Evolutionary conservation across 2,113 vertebrate species (phyloP), one percentile per base, ranked within the genome.

Genomic region (Sinosuthora webbiana): DNA sequence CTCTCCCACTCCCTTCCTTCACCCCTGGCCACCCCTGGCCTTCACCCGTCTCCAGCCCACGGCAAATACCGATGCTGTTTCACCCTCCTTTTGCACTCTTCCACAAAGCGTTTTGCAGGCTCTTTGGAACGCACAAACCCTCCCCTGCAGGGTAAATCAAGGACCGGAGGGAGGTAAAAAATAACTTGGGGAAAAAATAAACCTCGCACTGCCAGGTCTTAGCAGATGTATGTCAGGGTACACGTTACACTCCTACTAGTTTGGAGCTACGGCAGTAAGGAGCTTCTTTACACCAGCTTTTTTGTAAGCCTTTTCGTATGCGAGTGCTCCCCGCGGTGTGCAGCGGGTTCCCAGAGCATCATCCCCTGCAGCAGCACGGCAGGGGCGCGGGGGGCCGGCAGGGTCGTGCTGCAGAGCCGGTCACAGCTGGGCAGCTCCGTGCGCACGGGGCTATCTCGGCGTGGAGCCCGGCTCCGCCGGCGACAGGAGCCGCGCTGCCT

Each of bases 131-230:
- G 39, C 18, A 25, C 33, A 44, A 22, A 86, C 75, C 83, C 77
- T 88, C 60, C 90, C 55, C 63, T 80, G 83, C 63, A 20, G 73
- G 76, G 64, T 87, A 90, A 95, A 90, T 62, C 83, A 85, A 86
- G 90, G 70, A 93, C 44, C 79, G 62, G 78, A 83, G 70, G 57
- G 90, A 94, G 69, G 82, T 69, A 50, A 93, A 93, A 88, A 96
- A 92, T 83, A 93, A 87, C 87, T 63, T 44, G 8, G 70, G 52
- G 76, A 67, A 92, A 95, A 95, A 92, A 87, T 70, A 96, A 94
- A 93, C 92, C 60, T 93, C 37, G 18, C 10, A 0, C 55, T 56
- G 49, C 67, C 35, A 53, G 90, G 82, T 89, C 81, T 87, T 55
- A 42, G 77, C 77, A 93, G 89, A 59, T 44, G 77, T 52, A 67